A percentile compares a stretch with the other conserved stretches of the same genome.
Conservation (phyloP, 2,797 vertebrate species). For the Hippocampus kuda region DNA sequence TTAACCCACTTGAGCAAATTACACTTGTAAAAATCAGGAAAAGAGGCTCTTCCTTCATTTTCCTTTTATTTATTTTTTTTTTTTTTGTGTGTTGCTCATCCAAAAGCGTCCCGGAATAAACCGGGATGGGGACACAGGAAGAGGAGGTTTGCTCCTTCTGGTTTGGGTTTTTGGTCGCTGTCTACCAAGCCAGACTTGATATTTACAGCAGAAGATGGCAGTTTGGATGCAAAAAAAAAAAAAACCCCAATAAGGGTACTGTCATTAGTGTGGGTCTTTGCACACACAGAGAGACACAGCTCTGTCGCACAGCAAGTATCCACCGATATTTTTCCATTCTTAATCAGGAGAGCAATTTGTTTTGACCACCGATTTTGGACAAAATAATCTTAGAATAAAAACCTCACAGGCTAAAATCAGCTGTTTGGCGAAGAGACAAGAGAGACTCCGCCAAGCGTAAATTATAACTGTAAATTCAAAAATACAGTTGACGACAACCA, state of each 20-base stretch:
- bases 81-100: conserved; percentile 50
- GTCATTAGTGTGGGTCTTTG: not conserved
- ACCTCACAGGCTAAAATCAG: conserved; percentile 24
- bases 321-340: conserved; percentile 26
- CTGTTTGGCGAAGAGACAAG: conserved; percentile 11
- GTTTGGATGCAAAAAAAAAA: not conserved
- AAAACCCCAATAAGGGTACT: not conserved
- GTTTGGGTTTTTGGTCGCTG: conserved; percentile 31
- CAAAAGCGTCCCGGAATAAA: conserved; percentile 50
- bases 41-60: conserved; percentile 12
- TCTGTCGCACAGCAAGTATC: conserved; percentile 14
- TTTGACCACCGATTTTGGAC: conserved; percentile 33
- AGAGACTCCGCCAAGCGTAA: conserved; percentile 31
- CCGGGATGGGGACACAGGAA: conserved; percentile 34
- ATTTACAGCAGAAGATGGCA: conserved; percentile 26
- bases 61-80: conserved; percentile 39
- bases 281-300: not conserved
- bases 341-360: conserved; percentile 9
- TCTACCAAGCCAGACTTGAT: conserved; percentile 24
- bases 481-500: conserved; percentile 14
- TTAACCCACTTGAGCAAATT: not conserved
- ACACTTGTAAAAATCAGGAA: conserved; percentile 2
- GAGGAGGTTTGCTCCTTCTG: conserved; percentile 35
- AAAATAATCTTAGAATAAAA: conserved; percentile 35
- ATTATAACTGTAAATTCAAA: conserved; percentile 29